These are phyloP conservation scores for Microcebus murinus DNA, from an alignment of 2,113 vertebrate species.

Conservation along the genomic window DNA sequence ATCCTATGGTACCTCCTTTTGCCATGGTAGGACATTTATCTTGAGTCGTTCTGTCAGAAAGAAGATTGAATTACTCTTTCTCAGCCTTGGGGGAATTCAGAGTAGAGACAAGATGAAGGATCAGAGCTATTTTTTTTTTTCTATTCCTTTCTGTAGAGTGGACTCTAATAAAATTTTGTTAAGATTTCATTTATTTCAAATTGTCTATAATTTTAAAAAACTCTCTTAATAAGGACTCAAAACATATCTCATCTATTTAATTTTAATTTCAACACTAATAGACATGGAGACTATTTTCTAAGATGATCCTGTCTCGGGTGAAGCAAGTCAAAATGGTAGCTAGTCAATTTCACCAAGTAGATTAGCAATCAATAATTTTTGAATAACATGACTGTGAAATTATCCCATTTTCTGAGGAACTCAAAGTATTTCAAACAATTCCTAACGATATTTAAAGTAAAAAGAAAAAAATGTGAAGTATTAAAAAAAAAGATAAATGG, in stretches of 20 bases:
- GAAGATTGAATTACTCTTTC: neutral
- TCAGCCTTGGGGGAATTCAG: neutral
- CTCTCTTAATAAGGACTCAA: neutral
- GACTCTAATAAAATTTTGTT: neutral
- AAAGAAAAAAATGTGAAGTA: neutral
- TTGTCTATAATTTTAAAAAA: neutral
- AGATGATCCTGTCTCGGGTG: neutral
- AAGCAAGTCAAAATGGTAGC: slow-evolving; percentile 1
- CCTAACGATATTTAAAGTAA: neutral
- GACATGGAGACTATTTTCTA: neutral
- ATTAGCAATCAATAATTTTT: neutral
- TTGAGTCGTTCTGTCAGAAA: neutral
- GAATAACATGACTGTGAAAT: neutral
- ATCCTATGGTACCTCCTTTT: neutral
- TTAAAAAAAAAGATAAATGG: neutral
- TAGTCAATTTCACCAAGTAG: neutral
- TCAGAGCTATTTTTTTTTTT: neutral
- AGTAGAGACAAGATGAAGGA: neutral
- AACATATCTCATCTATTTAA: neutral
- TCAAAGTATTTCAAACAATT: neutral
- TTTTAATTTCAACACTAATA: slow-evolving; percentile 29
- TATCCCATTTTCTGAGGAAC: neutral
- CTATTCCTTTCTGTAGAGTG: neutral
- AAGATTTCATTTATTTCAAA: slow-evolving; percentile 30
- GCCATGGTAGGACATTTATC: neutral